A percentile compares a stretch with the other conserved stretches of the same genome.
These are phyloP conservation scores for Camptogramma bilineatum DNA, from an alignment of 2,888 invertebrate genomes.

Conservation along the genomic window DNA sequence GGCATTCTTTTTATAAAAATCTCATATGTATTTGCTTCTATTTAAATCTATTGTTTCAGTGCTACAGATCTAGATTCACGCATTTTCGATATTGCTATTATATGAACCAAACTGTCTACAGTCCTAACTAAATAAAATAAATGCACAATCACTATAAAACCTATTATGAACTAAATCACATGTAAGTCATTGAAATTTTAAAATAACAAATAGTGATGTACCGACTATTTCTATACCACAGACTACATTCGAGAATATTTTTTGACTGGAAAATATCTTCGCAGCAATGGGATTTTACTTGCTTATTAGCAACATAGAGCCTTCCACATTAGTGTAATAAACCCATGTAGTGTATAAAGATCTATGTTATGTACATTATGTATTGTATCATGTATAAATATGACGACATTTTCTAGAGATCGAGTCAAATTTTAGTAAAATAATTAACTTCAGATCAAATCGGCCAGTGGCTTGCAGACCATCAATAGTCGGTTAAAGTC, in stretches of 20 bases:
- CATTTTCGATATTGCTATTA: neutral
- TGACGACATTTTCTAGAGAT: neutral
- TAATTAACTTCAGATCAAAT: neutral
- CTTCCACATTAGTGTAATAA: no score
- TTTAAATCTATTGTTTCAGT: conserved; percentile 1
- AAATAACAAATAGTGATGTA: conserved; percentile 28
- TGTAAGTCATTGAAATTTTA: conserved; percentile 15
- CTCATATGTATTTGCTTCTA: neutral
- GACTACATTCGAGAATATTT: neutral
- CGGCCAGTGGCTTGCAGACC: neutral
- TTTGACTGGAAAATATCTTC: neutral
- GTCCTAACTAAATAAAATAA: conserved; percentile 22
- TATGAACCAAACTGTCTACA: neutral
- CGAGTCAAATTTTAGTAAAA: neutral
- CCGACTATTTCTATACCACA: conserved; percentile 4
- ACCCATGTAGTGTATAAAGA: no score
- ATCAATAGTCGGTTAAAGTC: conserved; percentile 6
- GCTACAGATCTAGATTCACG: neutral
- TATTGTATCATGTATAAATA: no score
- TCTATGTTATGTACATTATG: no score
- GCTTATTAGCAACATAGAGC: no score
- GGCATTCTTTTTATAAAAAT: neutral
- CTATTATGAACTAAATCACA: conserved; percentile 28
- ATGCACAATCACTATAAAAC: conserved; percentile 30
- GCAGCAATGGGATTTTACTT: neutral